Base-by-base conservation (phyloP, 2,797 vertebrate species). In the Tympanoctomys barrerae region DNA sequence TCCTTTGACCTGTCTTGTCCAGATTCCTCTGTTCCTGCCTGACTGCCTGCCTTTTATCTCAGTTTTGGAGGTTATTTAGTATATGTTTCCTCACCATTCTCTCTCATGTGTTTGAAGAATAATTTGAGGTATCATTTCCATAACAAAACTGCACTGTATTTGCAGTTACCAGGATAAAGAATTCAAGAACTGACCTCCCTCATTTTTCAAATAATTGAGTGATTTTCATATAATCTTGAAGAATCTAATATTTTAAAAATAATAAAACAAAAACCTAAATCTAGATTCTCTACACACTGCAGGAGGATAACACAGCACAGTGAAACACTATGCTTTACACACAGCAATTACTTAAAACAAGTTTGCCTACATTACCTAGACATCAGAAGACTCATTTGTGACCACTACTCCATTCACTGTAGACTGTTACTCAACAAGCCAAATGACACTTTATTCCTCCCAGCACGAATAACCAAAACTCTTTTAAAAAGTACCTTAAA, bases 121-220 rank as follows among this genome's bases (percentile, higher is more conserved):
- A 84, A 94, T 85, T 83, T 75, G 19, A 33, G 90, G 94, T 62
- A 85, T 0, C 21, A 86, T 59, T 84, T 87, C 82, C 57, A 80
- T 46, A 42, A 71, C 26, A 96, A 96, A 95, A 92, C 70, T 49
- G 86, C 0, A 82, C 2, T 54, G 8, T 57, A 39, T 86, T 70
- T 84, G 62, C 54, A 82, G 46, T 70, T 85, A 91, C 18, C 33
- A 87, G 59, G 59, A 14, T 24, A 77, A 88, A 89, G 18, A 42
- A 85, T 0, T 84, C 3, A 93, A 36, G 4, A 86, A 61, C 2
- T 57, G 7, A 94, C 18, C 78, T 84, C 22, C 12, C 64, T 79
- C 64, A 84, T 93, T 95, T 95, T 87, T 49, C 21, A 89, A 92
- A 78, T 82, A 95, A 87, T 0, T 54, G 4, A 89, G 70, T 78